Conservation (phyloP, 2,113 vertebrate species). For the Pseudopodoces humilis region DNA sequence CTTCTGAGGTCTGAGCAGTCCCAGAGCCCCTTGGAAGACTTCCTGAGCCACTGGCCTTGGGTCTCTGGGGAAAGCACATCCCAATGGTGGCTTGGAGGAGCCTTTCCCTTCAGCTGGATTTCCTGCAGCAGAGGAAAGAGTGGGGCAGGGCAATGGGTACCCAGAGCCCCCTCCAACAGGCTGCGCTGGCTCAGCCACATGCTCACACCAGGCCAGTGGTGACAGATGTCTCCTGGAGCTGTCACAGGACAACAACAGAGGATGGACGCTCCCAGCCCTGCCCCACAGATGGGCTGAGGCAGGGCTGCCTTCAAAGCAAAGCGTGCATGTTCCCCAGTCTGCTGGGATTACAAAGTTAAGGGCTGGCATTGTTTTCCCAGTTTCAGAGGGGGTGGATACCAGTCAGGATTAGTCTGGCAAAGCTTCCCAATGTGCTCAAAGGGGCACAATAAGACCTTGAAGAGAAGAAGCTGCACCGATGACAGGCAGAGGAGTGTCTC, state of each 20-base stretch:
- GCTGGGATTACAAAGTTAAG: slow-evolving; percentile 46
- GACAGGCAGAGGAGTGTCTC: background rate
- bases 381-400: slow-evolving; percentile 39
- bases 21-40: background rate
- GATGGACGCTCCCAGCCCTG: background rate
- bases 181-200: accelerated
- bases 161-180: background rate
- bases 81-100: background rate
- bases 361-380: slow-evolving; percentile 46
- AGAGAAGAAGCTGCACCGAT: slow-evolving; percentile 46
- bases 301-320: slow-evolving; percentile 56
- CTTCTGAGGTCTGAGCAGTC: background rate
- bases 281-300: slow-evolving; percentile 7
- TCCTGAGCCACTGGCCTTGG: accelerated
- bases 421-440: background rate
- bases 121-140: background rate
- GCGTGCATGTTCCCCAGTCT: background rate
- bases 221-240: slow-evolving; percentile 33
- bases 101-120: background rate
- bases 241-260: background rate
- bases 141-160: accelerated
- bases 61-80: accelerated
- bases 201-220: background rate
- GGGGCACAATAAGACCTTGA: slow-evolving; percentile 42
- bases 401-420: slow-evolving; percentile 66